Evolutionary conservation across 2,113 vertebrate species (phyloP).

Genomic region (Chaetodon auriga): DNA sequence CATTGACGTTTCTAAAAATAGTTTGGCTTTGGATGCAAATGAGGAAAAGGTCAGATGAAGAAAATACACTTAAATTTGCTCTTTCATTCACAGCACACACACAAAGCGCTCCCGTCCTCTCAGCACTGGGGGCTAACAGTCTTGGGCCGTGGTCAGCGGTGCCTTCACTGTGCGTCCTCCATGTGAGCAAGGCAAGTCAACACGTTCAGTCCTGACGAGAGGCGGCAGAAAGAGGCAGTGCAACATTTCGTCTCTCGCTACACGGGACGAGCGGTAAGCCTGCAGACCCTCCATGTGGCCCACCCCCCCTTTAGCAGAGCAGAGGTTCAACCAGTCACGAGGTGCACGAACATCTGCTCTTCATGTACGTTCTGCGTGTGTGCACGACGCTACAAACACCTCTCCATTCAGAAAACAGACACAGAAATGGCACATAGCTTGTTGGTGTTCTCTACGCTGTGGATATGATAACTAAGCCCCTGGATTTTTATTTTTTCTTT

Average conservation of each 20-base stretch:
- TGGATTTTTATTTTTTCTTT: constrained; percentile 42
- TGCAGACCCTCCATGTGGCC: not conserved
- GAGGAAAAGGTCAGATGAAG: not conserved
- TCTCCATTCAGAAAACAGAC: constrained; percentile 29
- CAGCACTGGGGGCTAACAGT: constrained; percentile 2
- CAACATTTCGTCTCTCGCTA: constrained; percentile 18
- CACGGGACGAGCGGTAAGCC: not conserved
- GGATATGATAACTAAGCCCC: constrained; percentile 20
- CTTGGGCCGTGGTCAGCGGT: not conserved
- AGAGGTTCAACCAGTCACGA: constrained; percentile 25
- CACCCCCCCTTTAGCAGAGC: not conserved
- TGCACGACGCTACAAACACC: not conserved
- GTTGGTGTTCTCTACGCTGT: constrained; percentile 48
- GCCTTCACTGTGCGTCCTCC: not conserved
- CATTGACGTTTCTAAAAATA: constrained; percentile 31
- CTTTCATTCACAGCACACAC: constrained; percentile 38
- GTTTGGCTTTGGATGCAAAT: constrained; percentile 61
- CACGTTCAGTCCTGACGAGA: constrained; percentile 1
- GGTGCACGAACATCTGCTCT: constrained; percentile 6
- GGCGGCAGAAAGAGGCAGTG: constrained; percentile 31
- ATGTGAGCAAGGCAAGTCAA: constrained; percentile 19
- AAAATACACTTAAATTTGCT: constrained; percentile 22
- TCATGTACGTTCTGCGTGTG: constrained; percentile 7
- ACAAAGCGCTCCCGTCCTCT: constrained; percentile 14
- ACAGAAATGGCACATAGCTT: constrained; percentile 75